Evolutionary conservation across 2,888 invertebrate genomes (phyloP), one percentile per base, ranked within the genome.

Genomic region (Sarcophaga subvicina): DNA sequence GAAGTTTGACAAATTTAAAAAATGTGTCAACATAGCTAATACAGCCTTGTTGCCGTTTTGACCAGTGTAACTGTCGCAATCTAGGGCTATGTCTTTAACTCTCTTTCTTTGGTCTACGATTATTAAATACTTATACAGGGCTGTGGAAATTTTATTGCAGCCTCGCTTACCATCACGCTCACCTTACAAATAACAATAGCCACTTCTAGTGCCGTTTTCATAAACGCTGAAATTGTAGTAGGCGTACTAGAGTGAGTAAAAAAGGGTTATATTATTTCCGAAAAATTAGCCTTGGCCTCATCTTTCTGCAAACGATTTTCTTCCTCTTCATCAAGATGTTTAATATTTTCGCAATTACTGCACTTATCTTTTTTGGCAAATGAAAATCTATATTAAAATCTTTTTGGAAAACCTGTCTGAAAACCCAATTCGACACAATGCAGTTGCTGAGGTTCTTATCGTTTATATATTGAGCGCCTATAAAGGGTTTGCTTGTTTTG

Each of bases 281-380:
- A 72, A 66, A 81, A 81, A 75, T 81, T 67, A 70, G 47, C 81
- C 67, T 81, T 81, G 75, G 75, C 20, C 70, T 82, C 70, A 82
- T 82, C 69, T 70, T 60, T 82, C 62, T 69, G 67, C 63, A 81
- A 81, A 63, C 62, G 75, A 81, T 81, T 75, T 81, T 75, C n/a
- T 81, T 81, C 70, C 45, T 75, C 75, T 81, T 75, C 69, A 81
- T 81, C 75, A 69, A 70, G 81, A 81, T 81, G n/a, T 81, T 75
- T 75, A 81, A 81, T 81, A 81, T 81, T 81, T 81, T 81, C 63
- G 63, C 69, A 75, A 17, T 80, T 73, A 66, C 67, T 69, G 67
- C 77, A 69, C 60, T 69, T 78, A 62, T 78, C 78, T 69, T 69
- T 79, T 79, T 79, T 71, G 78, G 78, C 62, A 70, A 78, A 78